These are phyloP conservation scores for Parascotia fuliginaria DNA, from an alignment of 2,888 invertebrate genomes.

Conservation along the genomic window DNA sequence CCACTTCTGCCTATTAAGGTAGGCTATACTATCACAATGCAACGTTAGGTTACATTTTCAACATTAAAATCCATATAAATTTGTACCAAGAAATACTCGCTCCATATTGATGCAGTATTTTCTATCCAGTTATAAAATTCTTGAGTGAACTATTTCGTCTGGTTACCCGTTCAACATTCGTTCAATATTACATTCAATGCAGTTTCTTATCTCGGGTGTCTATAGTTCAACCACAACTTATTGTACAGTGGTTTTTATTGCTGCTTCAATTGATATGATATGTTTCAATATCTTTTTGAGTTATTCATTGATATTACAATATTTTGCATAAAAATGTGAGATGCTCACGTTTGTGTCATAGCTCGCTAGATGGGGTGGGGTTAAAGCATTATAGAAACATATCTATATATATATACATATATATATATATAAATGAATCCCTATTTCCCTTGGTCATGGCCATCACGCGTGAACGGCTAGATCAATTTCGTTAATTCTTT, in stretches of 20 bases:
- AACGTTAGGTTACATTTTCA: not conserved
- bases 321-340: not conserved
- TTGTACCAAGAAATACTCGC: conserved; percentile 11
- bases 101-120: conserved; percentile 11
- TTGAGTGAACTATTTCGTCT: conserved; percentile 66
- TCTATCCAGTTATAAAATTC: conserved; percentile 38
- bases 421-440: no score
- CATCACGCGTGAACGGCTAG: no score
- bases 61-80: not conserved
- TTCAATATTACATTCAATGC: conserved; percentile 77
- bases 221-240: conserved; percentile 42
- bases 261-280: conserved; percentile 26
- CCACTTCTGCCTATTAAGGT: no score
- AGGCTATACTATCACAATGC: not conserved
- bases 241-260: conserved; percentile 40
- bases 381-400: no score
- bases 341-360: not conserved
- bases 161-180: conserved; percentile 65
- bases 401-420: no score
- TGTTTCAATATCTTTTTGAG: not conserved
- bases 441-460: no score
- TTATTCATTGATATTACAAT: not conserved
- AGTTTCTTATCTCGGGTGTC: conserved; percentile 49
- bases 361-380: no score
- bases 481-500: no score